Conservation (phyloP, 2,113 vertebrate species). For the Lophochroa leadbeateri region DNA sequence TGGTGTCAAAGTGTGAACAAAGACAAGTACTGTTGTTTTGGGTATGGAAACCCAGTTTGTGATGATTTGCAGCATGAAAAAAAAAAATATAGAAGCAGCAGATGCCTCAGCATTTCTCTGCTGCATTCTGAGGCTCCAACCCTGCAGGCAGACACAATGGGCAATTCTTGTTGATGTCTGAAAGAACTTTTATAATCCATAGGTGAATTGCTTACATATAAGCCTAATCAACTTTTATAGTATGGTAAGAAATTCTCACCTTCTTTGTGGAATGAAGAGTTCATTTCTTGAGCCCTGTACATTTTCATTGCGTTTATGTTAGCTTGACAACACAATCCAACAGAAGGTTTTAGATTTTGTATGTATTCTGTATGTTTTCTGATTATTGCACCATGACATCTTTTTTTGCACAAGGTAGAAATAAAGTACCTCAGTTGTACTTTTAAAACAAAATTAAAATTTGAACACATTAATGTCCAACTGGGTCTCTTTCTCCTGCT, state of each 20-base stretch:
- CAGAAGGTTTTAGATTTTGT: not conserved
- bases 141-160: not conserved
- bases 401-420: not conserved
- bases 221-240: not conserved
- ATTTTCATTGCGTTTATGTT: not conserved
- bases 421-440: not conserved
- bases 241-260: not conserved
- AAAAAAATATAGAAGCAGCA: not conserved
- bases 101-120: not conserved
- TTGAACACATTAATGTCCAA: not conserved
- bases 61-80: not conserved
- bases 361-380: not conserved
- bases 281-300: not conserved
- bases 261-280: not conserved
- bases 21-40: not conserved
- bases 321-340: not conserved
- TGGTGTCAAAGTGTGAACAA: not conserved
- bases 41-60: not conserved
- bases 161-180: not conserved
- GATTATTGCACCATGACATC: not conserved
- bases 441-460: not conserved
- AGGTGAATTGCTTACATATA: not conserved
- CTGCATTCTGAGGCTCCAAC: not conserved
- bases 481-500: not conserved
- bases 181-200: not conserved